Base-by-base conservation (phyloP, 2,888 invertebrate genomes). In the Metalampra italica region DNA sequence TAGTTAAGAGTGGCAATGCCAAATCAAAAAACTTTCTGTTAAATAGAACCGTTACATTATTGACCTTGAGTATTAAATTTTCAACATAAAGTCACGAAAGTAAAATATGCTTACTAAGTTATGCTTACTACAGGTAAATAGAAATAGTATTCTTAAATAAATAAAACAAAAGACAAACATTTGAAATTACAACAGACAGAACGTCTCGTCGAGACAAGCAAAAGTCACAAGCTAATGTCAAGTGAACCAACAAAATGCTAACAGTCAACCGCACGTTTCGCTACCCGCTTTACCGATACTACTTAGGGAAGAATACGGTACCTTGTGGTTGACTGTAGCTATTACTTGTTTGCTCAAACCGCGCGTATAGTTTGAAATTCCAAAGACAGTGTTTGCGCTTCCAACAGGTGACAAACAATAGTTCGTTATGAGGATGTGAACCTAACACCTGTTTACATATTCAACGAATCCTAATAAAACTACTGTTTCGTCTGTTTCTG, bases 401-500 rank as follows among this genome's bases (percentile, higher is more conserved):
- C 68, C 66, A 75, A 78, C 80, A 79, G 71, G 71, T 75, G 74
- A 72, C 75, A 71, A 68, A 75, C 70, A 74, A 70, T 68, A 56
- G 66, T 55, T 55, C 60, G 67, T 67, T 56, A 57, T 62, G 57
- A 60, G 59, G 55, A 56, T 59, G 52, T 46, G 39, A 29, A 45
- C 45, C 15, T 36, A 11, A 46, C 46, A 43, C 45, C 53, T 54
- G 54, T 53, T 62, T 58, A 51, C 34, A 48, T 57, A 60, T 29
- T 29, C 42, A 41, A 29, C 11, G 41, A 41, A n/a, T 42, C 1
- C 11, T 8, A 29, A n/a, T 41, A 13, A 39, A 14, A 14, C 13
- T 14, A 39, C 14, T 15, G 39, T 39, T 39, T 14, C 22, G n/a
- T n/a, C n/a, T n/a, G n/a, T 22, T 22, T 22, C 22, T 22, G n/a